These are phyloP conservation scores for Branchipolynoe longqiensis DNA, from an alignment of 2,888 invertebrate species.

Conservation along the genomic window DNA sequence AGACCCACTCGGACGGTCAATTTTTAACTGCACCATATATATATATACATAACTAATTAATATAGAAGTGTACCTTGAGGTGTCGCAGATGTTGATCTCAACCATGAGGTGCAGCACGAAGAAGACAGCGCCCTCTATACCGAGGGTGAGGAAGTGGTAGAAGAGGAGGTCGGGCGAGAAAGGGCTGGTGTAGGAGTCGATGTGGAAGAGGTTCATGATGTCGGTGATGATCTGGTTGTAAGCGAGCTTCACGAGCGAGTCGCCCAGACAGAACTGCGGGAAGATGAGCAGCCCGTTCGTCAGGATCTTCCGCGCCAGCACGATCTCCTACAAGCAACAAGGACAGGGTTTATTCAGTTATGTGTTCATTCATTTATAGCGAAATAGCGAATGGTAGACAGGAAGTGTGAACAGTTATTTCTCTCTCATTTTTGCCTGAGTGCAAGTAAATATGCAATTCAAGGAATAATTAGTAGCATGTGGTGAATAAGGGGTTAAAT, in stretches of 20 bases:
- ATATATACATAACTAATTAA: no score
- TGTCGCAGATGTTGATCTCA: slow-evolving; percentile 69
- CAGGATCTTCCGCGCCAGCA: slow-evolving; percentile 6
- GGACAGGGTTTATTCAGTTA: no score
- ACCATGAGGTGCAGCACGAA: slow-evolving; percentile 77
- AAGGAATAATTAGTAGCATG: no score
- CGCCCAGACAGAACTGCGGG: slow-evolving; percentile 81
- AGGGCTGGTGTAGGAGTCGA: slow-evolving; percentile 79
- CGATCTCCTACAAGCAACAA: slow-evolving; percentile 38
- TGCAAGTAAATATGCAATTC: no score
- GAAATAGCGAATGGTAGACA: no score
- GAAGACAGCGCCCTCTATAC: slow-evolving; percentile 78
- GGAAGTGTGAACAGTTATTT: no score
- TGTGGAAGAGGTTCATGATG: slow-evolving; percentile 78
- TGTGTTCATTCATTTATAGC: no score
- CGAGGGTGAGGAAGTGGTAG: slow-evolving; percentile 78
- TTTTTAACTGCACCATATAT: no score
- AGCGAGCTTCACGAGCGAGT: slow-evolving; percentile 79
- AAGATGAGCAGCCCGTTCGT: slow-evolving; percentile 74
- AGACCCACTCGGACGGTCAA: no score
- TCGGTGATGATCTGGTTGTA: slow-evolving; percentile 79
- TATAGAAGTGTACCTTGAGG: no score
- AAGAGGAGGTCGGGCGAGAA: slow-evolving; percentile 78
- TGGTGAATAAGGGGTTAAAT: no score
- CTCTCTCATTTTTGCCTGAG: no score